Evolutionary conservation across 1,140 invertebrate species (phyloP), one percentile per base, ranked within the genome.

Genomic region (Phenacoccus solenopsis): DNA sequence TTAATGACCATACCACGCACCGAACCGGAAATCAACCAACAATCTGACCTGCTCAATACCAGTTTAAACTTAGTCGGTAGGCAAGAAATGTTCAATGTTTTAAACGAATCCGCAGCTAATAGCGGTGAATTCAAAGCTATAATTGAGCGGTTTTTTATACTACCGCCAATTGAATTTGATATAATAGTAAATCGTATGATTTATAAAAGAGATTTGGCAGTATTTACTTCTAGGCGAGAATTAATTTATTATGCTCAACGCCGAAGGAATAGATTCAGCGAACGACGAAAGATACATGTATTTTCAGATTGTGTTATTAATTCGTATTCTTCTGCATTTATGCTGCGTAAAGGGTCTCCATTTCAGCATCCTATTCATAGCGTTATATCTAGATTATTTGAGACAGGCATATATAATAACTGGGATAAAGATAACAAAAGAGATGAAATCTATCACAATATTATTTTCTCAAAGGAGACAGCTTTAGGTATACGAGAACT

Each of bases 1-100:
- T 49, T 76, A 12, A 74, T 75, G 20, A 76, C 75, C 1, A 73
- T 75, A 16, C 75, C 75, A 24, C 68, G 72, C n/a, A 69, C 71
- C 16, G 70, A 68, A 16, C 59, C 71, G 9, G 74, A 76, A 35
- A 72, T 76, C 0, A 69, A 75, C 22, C 70, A 64, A n/a, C 71
- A 71, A 57, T 24, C 30, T 12, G 69, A 75, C 3, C 20, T 76
- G 1, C 27, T 76, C 13, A 69, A 72, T 16, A 74, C 74, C 1
- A 69, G 73, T 21, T 70, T 76, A 10, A 72, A 70, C 21, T 69
- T 76, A 4, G 73, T 69, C 0, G 75, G 75, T 1, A 67, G 72
- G 24, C 72, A 74, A 35, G 72, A 75, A 32, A 75, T 76, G 75
- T 76, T 72, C 61, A 72, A 74, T 61, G 49, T 76, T 1, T 70